phyloP scores from a whole-genome alignment of 2,888 invertebrate species.

The Meandrusa payeni region DNA sequence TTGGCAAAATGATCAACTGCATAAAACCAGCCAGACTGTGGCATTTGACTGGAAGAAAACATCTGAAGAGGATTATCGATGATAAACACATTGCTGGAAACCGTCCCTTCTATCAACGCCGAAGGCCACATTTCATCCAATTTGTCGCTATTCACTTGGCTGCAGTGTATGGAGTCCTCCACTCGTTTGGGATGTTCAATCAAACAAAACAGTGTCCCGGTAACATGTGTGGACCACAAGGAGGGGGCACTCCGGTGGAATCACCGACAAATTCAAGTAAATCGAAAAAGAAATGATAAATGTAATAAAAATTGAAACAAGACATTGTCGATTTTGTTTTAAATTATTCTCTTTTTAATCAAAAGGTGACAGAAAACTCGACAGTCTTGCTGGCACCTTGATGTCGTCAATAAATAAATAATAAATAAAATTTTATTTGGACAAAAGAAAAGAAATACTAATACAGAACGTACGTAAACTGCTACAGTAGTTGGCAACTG shows the following conservation, averaged over 20 bases:
- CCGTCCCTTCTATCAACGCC: slow-evolving; percentile 27
- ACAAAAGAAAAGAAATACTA: no score
- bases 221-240: neutral
- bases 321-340: no score
- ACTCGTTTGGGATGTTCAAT: slow-evolving; percentile 38
- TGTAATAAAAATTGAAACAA: no score
- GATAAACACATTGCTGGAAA: slow-evolving; percentile 28
- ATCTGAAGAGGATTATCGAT: slow-evolving; percentile 35
- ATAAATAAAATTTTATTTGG: no score
- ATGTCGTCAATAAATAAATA: no score
- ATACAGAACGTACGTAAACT: no score
- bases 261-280: neutral
- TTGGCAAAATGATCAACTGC: slow-evolving; percentile 36
- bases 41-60: slow-evolving; percentile 45
- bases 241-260: neutral
- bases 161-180: slow-evolving; percentile 27
- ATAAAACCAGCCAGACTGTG: slow-evolving; percentile 58
- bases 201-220: slow-evolving; percentile 25
- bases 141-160: slow-evolving; percentile 27
- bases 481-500: no score
- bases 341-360: no score
- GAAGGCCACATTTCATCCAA: slow-evolving; percentile 29
- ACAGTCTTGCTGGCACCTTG: no score
- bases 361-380: no score
- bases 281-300: neutral